These are phyloP conservation scores for Dryas iulia DNA, from an alignment of 1,140 invertebrate species.

Conservation along the genomic window DNA sequence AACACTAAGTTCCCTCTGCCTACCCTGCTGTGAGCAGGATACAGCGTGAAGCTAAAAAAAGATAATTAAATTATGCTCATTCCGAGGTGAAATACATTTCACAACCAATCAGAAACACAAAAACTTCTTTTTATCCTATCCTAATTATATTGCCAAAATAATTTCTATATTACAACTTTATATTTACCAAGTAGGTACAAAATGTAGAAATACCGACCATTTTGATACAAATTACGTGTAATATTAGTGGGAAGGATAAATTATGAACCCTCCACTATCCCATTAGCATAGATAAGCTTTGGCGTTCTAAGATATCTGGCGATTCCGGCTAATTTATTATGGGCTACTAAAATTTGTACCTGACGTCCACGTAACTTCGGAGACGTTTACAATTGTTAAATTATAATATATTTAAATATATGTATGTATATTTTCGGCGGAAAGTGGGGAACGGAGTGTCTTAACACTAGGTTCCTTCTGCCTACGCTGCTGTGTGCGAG, in stretches of 20 bases:
- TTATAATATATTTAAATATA: neutral
- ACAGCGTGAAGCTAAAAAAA: too few relatives aligned
- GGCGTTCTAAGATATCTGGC: slow-evolving; percentile 32
- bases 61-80: too few relatives aligned
- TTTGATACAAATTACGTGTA: slow-evolving; percentile 22
- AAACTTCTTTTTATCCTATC: too few relatives aligned
- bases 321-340: slow-evolving; percentile 33
- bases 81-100: too few relatives aligned
- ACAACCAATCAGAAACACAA: too few relatives aligned
- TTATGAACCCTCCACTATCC: slow-evolving; percentile 35
- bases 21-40: too few relatives aligned
- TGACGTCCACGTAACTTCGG: slow-evolving; percentile 2
- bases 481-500: too few relatives aligned
- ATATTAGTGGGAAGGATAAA: slow-evolving; percentile 32
- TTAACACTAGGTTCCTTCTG: too few relatives aligned
- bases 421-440: too few relatives aligned
- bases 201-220: neutral
- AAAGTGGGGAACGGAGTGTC: too few relatives aligned
- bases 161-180: neutral
- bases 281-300: slow-evolving; percentile 48
- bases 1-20: too few relatives aligned
- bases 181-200: neutral
- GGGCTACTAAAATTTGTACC: slow-evolving; percentile 17
- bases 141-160: neutral
- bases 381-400: neutral